Conservation (phyloP, 1,140 invertebrate species). For the Orchestia grillus region DNA sequence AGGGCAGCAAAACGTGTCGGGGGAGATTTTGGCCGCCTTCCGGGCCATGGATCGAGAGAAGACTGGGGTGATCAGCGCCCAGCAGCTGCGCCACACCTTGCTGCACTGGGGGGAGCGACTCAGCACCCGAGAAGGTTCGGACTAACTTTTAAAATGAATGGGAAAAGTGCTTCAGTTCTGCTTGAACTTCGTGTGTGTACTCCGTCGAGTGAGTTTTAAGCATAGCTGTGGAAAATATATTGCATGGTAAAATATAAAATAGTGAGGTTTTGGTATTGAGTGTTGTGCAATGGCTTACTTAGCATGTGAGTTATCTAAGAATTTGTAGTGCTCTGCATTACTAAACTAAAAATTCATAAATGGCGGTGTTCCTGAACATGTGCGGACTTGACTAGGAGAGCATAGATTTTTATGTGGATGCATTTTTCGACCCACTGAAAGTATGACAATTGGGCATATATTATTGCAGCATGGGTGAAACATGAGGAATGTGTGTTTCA, state of each 20-base stretch:
- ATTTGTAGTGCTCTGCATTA: background rate
- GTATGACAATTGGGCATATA: too few relatives aligned
- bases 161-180: background rate
- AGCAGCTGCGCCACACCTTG: slow-evolving; percentile 88
- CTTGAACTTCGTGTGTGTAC: background rate
- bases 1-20: slow-evolving; percentile 86
- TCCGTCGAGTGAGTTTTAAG: background rate
- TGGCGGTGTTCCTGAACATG: background rate
- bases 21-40: slow-evolving; percentile 92
- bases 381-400: background rate
- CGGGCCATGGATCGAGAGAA: slow-evolving; percentile 83
- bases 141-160: background rate
- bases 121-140: slow-evolving; percentile 85
- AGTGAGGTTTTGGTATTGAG: background rate
- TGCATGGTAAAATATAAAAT: background rate
- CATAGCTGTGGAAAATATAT: background rate
- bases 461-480: background rate
- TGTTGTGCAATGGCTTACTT: background rate
- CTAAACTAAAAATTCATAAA: background rate
- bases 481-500: background rate
- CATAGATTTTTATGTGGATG: background rate
- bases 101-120: slow-evolving; percentile 92
- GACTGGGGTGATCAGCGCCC: slow-evolving; percentile 83
- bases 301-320: background rate
- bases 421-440: background rate